phyloP scores from a whole-genome alignment of 2,113 vertebrate genomes.

The Pungitius pungitius region DNA sequence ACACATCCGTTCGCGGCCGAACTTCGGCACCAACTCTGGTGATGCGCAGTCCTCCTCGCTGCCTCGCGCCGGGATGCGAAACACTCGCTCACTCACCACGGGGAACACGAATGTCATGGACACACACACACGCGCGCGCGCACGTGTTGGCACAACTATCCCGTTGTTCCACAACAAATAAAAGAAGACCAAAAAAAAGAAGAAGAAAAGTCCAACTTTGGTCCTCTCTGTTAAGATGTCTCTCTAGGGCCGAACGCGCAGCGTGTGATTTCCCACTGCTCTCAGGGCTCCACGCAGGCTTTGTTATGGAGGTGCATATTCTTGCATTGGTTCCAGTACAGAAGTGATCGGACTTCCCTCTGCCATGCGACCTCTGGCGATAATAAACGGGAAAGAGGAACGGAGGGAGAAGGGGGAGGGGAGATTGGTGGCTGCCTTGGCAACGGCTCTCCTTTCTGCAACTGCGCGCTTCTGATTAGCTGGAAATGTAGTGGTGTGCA shows the following conservation, averaged over 20 bases:
- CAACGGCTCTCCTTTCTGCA: slow-evolving; percentile 81
- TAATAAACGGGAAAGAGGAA: slow-evolving; percentile 81
- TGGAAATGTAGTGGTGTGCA: slow-evolving; percentile 76
- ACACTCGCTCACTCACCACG: slow-evolving; percentile 50
- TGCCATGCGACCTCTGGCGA: slow-evolving; percentile 85
- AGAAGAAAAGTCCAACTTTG: slow-evolving; percentile 59
- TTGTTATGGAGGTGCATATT: slow-evolving; percentile 79
- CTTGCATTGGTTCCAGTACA: slow-evolving; percentile 76
- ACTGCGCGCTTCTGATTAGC: slow-evolving; percentile 82
- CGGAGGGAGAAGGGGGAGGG: slow-evolving; percentile 78
- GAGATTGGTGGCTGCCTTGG: slow-evolving; percentile 81
- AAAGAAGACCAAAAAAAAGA: slow-evolving; percentile 24
- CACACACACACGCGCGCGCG: neutral
- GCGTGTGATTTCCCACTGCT: slow-evolving; percentile 52
- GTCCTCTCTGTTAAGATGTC: slow-evolving; percentile 43
- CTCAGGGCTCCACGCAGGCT: slow-evolving; percentile 72
- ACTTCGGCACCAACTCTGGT: slow-evolving; percentile 80
- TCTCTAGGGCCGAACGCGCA: slow-evolving; percentile 27
- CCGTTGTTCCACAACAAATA: slow-evolving; percentile 55
- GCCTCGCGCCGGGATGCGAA: slow-evolving; percentile 60
- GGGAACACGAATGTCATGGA: slow-evolving; percentile 47
- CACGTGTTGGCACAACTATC: slow-evolving; percentile 73
- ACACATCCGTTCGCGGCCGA: slow-evolving; percentile 77
- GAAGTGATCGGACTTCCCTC: slow-evolving; percentile 78
- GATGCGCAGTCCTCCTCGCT: slow-evolving; percentile 72